Evolutionary conservation across 2,888 invertebrate genomes (phyloP).

Genomic region (Papilio protenor): DNA sequence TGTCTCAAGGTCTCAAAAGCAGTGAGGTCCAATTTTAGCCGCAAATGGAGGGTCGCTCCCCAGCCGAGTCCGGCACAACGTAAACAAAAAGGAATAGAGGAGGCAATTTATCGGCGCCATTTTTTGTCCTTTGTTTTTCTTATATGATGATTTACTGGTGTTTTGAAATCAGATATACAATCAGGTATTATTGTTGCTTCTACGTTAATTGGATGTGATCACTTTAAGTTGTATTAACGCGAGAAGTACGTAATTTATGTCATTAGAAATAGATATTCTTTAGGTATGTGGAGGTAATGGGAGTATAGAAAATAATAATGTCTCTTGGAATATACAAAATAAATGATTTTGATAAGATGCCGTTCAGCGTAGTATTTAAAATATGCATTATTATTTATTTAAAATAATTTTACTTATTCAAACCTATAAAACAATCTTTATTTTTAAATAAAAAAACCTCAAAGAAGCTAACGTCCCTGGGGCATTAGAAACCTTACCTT

Average conservation of each 20-base stretch:
- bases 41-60: slow-evolving; percentile 25
- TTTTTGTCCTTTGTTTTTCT: slow-evolving; percentile 12
- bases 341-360: background rate
- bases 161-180: background rate
- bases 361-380: too few species aligned
- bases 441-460: slow-evolving; percentile 3
- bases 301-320: background rate
- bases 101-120: slow-evolving; percentile 27
- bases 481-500: slow-evolving; percentile 1
- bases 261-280: background rate
- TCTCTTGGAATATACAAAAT: background rate
- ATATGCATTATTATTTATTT: too few species aligned
- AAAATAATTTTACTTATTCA: slow-evolving; percentile 5
- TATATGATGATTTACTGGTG: background rate
- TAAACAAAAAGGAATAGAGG: slow-evolving; percentile 25
- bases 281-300: background rate
- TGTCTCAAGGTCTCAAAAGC: slow-evolving; percentile 40
- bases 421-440: background rate
- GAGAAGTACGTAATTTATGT: background rate
- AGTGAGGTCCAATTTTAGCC: slow-evolving; percentile 33
- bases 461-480: background rate
- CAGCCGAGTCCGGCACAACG: slow-evolving; percentile 7
- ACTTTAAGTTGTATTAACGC: background rate
- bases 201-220: background rate
- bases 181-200: background rate